A percentile compares a stretch with the other conserved stretches of the same genome.
These are phyloP conservation scores for Anticlea derivata DNA, from an alignment of 2,888 invertebrate genomes.

Conservation along the genomic window DNA sequence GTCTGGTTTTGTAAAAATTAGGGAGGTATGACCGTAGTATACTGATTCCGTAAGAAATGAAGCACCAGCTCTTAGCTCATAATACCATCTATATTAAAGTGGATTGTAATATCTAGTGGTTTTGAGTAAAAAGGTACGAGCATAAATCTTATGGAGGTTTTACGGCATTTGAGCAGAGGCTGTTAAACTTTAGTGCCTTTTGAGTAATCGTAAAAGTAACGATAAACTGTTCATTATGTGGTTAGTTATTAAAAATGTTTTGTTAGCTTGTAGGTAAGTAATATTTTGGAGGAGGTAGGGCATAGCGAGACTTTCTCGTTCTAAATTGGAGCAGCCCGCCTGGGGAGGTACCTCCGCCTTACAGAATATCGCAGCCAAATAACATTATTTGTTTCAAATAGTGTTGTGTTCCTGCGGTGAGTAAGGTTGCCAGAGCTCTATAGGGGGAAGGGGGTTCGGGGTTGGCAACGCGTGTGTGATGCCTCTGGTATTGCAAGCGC, in stretches of 20 bases:
- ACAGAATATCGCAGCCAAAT: too few relatives aligned
- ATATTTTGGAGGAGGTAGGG: slow-evolving; percentile 7
- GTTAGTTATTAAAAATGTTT: slow-evolving; percentile 36
- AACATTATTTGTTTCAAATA: too few relatives aligned
- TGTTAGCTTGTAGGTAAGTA: slow-evolving; percentile 20
- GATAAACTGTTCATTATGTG: slow-evolving; percentile 46
- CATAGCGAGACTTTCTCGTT: too few relatives aligned
- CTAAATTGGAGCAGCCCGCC: too few relatives aligned
- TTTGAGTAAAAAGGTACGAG: slow-evolving; percentile 51
- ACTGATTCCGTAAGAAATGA: slow-evolving; percentile 7
- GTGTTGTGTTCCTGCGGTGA: too few relatives aligned
- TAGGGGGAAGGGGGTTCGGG: too few relatives aligned
- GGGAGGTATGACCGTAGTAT: too few relatives aligned
- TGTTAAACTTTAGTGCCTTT: slow-evolving; percentile 52
- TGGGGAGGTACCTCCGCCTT: too few relatives aligned
- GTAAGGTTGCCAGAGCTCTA: too few relatives aligned
- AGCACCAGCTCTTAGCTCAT: slow-evolving; percentile 19
- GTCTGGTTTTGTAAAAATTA: too few relatives aligned
- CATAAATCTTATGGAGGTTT: slow-evolving; percentile 52
- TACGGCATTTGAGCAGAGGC: slow-evolving; percentile 51
- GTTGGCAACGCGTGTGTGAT: too few relatives aligned
- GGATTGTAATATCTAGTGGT: slow-evolving; percentile 52
- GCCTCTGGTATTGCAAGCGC: too few relatives aligned
- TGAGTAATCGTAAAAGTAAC: slow-evolving; percentile 52
- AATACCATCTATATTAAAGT: slow-evolving; percentile 46